These are phyloP conservation scores for Acleris emargana DNA, from an alignment of 2,888 invertebrate genomes.

Conservation along the genomic window DNA sequence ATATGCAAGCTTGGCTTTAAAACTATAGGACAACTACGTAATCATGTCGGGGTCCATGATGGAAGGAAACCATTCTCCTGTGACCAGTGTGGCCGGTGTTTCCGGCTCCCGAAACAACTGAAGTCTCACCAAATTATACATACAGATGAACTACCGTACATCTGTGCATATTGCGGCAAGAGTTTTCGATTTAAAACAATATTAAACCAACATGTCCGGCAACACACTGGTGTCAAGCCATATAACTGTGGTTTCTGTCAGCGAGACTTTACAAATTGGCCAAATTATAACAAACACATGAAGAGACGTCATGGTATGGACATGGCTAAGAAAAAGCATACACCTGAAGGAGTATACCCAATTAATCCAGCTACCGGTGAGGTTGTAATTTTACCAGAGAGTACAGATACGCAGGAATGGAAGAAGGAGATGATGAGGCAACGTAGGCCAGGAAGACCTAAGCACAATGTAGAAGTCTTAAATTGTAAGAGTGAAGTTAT, in stretches of 20 bases:
- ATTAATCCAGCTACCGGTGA: constrained; percentile 57
- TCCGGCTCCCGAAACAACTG: constrained; percentile 62
- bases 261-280: constrained; percentile 88
- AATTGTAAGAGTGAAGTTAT: constrained; percentile 25
- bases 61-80: constrained; percentile 58
- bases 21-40: constrained; percentile 50
- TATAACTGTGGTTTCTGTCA: constrained; percentile 88
- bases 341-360: constrained; percentile 55
- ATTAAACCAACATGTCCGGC: constrained; percentile 86
- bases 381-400: constrained; percentile 50
- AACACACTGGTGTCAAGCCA: constrained; percentile 87
- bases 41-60: constrained; percentile 58
- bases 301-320: constrained; percentile 86
- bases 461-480: constrained; percentile 17
- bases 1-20: constrained; percentile 65
- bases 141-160: constrained; percentile 88
- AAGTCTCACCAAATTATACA: constrained; percentile 88
- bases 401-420: constrained; percentile 58
- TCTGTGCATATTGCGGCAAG: constrained; percentile 88
- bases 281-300: constrained; percentile 91
- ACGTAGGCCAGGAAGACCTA: constrained; percentile 45
- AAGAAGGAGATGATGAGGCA: constrained; percentile 54
- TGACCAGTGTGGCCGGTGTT: constrained; percentile 58
- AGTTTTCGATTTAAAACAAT: constrained; percentile 87
- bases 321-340: constrained; percentile 60